Conservation (phyloP, 2,888 invertebrate genomes). For the Plusia festucae region DNA sequence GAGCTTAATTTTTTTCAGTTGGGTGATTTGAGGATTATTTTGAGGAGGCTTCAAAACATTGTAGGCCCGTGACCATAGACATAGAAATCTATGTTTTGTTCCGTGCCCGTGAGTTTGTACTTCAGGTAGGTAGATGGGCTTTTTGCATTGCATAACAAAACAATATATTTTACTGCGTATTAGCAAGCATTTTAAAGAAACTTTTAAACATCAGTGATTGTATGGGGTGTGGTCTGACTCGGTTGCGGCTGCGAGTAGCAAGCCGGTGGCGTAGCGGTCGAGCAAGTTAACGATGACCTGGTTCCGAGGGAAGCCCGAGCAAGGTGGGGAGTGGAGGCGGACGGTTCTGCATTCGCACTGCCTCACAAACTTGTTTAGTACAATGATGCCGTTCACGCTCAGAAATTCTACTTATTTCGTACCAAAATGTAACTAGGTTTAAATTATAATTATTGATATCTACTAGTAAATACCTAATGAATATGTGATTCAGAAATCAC, state of each 20-base stretch:
- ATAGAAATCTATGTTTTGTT: too few species aligned
- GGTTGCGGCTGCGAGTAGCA: slow-evolving; percentile 61
- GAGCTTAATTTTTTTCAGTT: too few species aligned
- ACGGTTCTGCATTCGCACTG: slow-evolving; percentile 51
- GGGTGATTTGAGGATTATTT: too few species aligned
- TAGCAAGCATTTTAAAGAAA: slow-evolving; percentile 22
- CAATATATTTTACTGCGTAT: background rate
- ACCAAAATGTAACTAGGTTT: slow-evolving; percentile 11
- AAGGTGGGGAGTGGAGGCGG: slow-evolving; percentile 67
- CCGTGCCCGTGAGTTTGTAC: too few species aligned
- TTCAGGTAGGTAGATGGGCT: too few species aligned
- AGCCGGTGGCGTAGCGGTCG: slow-evolving; percentile 74
- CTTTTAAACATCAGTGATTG: slow-evolving; percentile 56
- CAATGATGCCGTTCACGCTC: slow-evolving; percentile 35
- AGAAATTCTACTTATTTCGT: slow-evolving; percentile 26
- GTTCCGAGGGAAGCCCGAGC: slow-evolving; percentile 82
- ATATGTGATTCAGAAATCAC: background rate
- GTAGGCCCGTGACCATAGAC: too few species aligned
- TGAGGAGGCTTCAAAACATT: too few species aligned
- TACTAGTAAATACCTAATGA: background rate
- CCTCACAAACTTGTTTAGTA: slow-evolving; percentile 52
- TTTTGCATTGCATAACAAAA: too few species aligned
- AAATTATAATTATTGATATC: background rate
- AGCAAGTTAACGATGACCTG: slow-evolving; percentile 84
- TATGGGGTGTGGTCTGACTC: slow-evolving; percentile 72